Conservation (phyloP, 2,113 vertebrate species). For the Xenus cinereus region DNA sequence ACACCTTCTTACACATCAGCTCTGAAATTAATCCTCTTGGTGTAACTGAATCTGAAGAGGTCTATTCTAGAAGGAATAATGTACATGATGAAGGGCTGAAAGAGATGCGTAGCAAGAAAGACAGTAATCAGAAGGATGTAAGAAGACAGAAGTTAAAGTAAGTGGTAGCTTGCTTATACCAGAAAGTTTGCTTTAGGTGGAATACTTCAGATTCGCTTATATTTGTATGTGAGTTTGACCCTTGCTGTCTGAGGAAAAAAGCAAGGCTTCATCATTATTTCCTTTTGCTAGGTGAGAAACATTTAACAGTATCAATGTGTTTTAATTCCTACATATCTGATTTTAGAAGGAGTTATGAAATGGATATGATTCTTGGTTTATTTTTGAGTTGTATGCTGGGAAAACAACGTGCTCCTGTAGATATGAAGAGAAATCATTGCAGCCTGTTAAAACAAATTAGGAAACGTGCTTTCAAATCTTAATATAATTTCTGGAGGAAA, state of each 20-base stretch:
- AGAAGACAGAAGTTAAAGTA: not conserved
- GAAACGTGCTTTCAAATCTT: slow-evolving; percentile 41
- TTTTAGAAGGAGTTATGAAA: not conserved
- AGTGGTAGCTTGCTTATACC: not conserved
- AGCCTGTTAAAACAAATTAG: slow-evolving; percentile 36
- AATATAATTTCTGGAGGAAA: slow-evolving; percentile 39
- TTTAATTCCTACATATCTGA: not conserved
- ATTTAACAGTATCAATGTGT: not conserved
- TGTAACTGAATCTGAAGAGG: not conserved
- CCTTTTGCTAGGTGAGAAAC: not conserved
- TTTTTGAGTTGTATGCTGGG: not conserved
- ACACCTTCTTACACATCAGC: not conserved
- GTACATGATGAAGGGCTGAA: not conserved
- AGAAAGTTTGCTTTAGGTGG: not conserved
- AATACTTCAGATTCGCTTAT: not conserved
- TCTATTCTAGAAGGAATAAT: not conserved
- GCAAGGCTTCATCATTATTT: not conserved
- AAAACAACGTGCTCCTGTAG: not conserved
- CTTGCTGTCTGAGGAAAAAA: not conserved
- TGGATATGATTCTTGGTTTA: not conserved
- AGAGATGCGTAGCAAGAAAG: not conserved
- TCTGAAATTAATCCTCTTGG: slow-evolving; percentile 19
- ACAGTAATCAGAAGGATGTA: not conserved
- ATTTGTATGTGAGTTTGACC: not conserved
- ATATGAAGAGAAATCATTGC: not conserved